phyloP scores from a whole-genome alignment of 2,113 vertebrate genomes.

The Chauna torquata region DNA sequence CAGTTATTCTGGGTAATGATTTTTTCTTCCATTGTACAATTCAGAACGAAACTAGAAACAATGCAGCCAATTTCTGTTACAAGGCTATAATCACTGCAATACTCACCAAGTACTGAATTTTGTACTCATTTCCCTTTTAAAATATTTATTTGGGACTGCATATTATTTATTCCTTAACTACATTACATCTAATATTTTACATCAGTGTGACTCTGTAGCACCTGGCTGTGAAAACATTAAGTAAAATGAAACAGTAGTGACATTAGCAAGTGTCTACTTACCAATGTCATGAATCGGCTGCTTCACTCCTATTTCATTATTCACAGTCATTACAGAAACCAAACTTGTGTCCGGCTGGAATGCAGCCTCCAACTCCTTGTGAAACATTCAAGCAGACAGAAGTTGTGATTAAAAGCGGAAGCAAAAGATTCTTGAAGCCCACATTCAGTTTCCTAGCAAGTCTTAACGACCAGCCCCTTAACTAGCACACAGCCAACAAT shows the following conservation, averaged over 20 bases:
- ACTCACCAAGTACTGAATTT: neutral
- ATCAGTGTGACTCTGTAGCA: neutral
- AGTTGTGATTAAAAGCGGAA: neutral
- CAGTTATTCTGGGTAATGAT: neutral
- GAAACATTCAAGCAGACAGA: neutral
- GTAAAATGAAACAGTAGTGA: neutral
- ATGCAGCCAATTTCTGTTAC: neutral
- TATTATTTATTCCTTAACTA: neutral
- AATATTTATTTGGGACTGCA: neutral
- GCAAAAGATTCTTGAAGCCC: neutral
- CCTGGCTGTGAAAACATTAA: neutral
- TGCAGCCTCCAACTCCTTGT: constrained; percentile 86
- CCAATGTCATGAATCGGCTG: constrained; percentile 92
- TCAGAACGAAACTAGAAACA: neutral
- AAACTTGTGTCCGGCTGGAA: constrained; percentile 90
- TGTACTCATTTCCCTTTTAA: neutral
- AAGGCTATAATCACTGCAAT: neutral
- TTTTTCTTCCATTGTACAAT: neutral
- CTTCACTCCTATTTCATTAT: constrained; percentile 96
- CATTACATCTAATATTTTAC: neutral
- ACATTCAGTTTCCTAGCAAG: neutral
- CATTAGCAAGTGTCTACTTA: constrained; percentile 50
- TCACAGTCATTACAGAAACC: constrained; percentile 94
- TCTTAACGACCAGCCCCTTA: neutral
- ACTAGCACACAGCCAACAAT: neutral